Conservation (phyloP, 2,797 vertebrate genomes). For the Erethizon dorsatum region DNA sequence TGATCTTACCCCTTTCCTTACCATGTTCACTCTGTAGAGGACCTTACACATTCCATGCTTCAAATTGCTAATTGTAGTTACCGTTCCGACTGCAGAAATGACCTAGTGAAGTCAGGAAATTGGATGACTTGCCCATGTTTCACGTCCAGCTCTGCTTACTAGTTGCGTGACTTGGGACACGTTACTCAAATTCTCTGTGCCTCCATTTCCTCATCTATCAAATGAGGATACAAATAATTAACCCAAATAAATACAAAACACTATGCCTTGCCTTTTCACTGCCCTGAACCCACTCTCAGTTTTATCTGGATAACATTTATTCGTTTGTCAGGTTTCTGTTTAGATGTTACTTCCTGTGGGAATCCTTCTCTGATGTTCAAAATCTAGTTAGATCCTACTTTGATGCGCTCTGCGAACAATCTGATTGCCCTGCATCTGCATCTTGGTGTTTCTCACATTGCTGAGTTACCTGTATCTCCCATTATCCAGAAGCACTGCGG, state of each 20-base stretch:
- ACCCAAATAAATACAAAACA: background rate
- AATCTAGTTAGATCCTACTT: background rate
- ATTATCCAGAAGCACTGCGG: background rate
- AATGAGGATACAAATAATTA: background rate
- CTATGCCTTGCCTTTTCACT: background rate
- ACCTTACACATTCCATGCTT: background rate
- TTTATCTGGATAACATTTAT: background rate
- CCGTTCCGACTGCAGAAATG: background rate
- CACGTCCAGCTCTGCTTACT: background rate
- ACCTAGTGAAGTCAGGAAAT: background rate
- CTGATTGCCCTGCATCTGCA: rapidly evolving
- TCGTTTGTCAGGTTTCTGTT: background rate
- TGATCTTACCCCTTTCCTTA: background rate
- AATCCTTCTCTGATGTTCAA: background rate
- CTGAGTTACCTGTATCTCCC: background rate
- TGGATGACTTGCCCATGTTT: background rate
- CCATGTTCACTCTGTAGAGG: background rate
- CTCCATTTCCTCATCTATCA: background rate
- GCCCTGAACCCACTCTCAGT: background rate
- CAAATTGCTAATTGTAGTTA: background rate
- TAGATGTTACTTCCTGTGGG: background rate
- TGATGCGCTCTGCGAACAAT: rapidly evolving
- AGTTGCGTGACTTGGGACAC: background rate
- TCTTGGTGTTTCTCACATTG: background rate
- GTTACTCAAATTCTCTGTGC: background rate